A percentile compares a stretch with the other conserved stretches of the same genome.
These are phyloP conservation scores for Cyrtodaria siliqua DNA, from an alignment of 2,888 invertebrate species.

Conservation along the genomic window DNA sequence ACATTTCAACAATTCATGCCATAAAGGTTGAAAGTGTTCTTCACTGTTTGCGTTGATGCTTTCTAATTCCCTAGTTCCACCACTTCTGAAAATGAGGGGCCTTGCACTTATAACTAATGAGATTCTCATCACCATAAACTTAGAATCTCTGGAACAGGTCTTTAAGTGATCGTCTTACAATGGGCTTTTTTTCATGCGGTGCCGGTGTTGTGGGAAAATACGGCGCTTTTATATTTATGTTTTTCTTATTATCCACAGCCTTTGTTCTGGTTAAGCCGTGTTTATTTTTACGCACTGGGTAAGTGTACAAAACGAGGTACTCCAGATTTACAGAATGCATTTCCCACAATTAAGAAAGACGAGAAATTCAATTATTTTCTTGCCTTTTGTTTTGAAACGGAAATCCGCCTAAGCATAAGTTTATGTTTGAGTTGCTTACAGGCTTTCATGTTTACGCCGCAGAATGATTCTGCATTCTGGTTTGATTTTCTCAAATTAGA, in stretches of 20 bases:
- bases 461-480: slow-evolving; percentile 18
- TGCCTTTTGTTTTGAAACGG: slow-evolving; percentile 59
- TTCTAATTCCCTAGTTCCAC: no score
- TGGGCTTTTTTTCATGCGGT: slow-evolving; percentile 16
- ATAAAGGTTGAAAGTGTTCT: no score
- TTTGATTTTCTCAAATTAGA: slow-evolving; percentile 39
- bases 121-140: not conserved
- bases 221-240: slow-evolving; percentile 48
- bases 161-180: slow-evolving; percentile 23
- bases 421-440: not conserved
- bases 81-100: no score
- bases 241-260: slow-evolving; percentile 55
- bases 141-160: not conserved
- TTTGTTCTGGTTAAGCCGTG: slow-evolving; percentile 57
- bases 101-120: no score
- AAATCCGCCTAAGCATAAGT: slow-evolving; percentile 16
- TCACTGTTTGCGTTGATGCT: no score
- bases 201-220: slow-evolving; percentile 47
- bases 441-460: slow-evolving; percentile 6
- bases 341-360: slow-evolving; percentile 17
- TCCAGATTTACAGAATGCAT: not conserved
- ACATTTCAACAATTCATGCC: no score
- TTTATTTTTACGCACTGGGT: slow-evolving; percentile 54
- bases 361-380: slow-evolving; percentile 52
- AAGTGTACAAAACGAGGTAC: slow-evolving; percentile 11